A percentile compares a stretch with the other conserved stretches of the same genome.
Conservation (phyloP, 1,140 invertebrate genomes). For the Scaptomyza hsui region DNA sequence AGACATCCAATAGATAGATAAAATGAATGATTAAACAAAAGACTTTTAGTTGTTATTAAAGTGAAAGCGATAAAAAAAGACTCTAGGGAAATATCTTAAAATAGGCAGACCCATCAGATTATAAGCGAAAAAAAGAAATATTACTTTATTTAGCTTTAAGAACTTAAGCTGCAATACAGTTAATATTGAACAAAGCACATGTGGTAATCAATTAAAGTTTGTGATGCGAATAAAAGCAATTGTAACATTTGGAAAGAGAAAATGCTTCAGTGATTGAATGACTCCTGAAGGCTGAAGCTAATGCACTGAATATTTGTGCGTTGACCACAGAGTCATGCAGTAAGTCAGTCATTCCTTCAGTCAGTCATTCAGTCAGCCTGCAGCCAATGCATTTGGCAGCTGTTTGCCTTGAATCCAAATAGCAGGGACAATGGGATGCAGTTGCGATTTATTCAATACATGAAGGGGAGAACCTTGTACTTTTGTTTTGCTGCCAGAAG, state of each 20-base stretch:
- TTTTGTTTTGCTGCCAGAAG: slow-evolving; percentile 67
- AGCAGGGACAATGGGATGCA: slow-evolving; percentile 7
- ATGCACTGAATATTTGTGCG: slow-evolving; percentile 1
- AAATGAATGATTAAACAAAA: background rate
- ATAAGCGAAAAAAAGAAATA: too few species aligned
- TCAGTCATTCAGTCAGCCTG: background rate
- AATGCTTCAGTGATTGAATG: background rate
- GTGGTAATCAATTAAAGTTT: background rate
- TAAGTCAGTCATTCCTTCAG: slow-evolving; percentile 1
- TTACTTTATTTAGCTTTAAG: too few species aligned
- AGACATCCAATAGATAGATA: background rate
- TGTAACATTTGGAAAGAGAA: background rate
- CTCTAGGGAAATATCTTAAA: background rate
- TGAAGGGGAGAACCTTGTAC: slow-evolving; percentile 56
- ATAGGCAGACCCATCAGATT: too few species aligned
- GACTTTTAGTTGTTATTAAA: background rate
- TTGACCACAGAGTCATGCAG: background rate
- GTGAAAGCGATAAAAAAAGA: background rate
- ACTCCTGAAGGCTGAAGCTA: background rate
- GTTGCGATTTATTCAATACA: slow-evolving; percentile 65
- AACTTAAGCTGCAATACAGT: background rate
- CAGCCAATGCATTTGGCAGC: background rate
- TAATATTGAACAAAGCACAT: background rate
- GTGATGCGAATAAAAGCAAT: slow-evolving; percentile 1
- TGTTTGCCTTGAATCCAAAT: background rate